These are phyloP conservation scores for Vulpes ferrilata DNA, from an alignment of 2,113 vertebrate species.

Conservation along the genomic window DNA sequence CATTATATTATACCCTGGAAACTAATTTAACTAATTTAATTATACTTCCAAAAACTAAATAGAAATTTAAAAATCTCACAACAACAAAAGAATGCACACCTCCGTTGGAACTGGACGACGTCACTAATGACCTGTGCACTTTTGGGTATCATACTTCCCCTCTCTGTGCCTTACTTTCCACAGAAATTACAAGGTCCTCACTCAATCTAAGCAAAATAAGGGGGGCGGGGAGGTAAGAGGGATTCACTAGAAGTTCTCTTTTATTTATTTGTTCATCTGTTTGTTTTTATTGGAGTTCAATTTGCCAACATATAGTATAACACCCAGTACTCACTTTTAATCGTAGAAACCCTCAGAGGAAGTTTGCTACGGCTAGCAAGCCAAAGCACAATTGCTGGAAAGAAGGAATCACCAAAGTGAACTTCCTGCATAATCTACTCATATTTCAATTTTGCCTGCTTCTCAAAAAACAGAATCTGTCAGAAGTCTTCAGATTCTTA, in stretches of 20 bases:
- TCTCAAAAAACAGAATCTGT: not conserved
- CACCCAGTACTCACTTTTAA: not conserved
- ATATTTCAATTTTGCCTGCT: not conserved
- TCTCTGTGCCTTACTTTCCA: not conserved
- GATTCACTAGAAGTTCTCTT: not conserved
- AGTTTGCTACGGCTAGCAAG: not conserved
- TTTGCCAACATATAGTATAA: too few relatives aligned
- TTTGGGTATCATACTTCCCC: not conserved
- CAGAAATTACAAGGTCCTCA: not conserved
- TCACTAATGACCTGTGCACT: not conserved
- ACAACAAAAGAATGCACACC: not conserved
- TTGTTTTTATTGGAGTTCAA: too few relatives aligned
- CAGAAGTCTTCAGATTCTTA: constrained; percentile 8
- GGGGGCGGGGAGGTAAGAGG: not conserved
- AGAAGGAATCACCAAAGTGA: not conserved
- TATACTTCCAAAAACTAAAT: not conserved
- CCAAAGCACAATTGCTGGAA: not conserved
- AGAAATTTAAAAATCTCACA: not conserved
- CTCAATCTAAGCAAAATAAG: not conserved
- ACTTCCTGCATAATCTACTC: not conserved
- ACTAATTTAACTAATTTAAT: not conserved
- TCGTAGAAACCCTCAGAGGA: not conserved
- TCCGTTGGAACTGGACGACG: too few relatives aligned
- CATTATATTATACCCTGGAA: not conserved
- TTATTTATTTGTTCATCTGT: too few relatives aligned